These are phyloP conservation scores for Pseudochaenichthys georgianus DNA, from an alignment of 2,797 vertebrate genomes.

Conservation along the genomic window DNA sequence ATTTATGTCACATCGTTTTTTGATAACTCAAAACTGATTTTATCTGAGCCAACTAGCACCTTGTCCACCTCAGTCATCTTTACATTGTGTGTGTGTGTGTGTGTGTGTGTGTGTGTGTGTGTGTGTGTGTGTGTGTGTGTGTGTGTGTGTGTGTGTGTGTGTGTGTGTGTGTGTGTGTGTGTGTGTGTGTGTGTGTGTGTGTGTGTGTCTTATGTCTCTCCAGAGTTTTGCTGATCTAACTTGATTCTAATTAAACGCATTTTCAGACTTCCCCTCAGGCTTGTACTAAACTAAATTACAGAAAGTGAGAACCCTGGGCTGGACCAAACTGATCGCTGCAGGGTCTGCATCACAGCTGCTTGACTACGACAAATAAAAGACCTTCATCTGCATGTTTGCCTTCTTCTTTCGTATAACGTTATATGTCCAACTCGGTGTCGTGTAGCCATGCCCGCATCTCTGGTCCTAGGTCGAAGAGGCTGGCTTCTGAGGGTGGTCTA, in stretches of 20 bases:
- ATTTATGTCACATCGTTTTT: background rate
- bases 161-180: background rate
- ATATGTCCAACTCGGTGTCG: too few species aligned
- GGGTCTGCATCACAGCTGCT: conserved; percentile 23
- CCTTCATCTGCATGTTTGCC: conserved; percentile 2
- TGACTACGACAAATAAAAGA: conserved; percentile 24
- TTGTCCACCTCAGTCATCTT: background rate
- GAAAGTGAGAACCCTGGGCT: conserved; percentile 19
- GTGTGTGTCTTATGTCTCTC: conserved; percentile 1
- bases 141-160: conserved; percentile 7
- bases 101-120: background rate
- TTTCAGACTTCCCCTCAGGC: conserved; percentile 42
- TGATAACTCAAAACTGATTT: background rate
- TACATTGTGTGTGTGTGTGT: background rate
- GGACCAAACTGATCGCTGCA: conserved; percentile 17
- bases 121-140: conserved; percentile 8
- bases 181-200: conserved; percentile 8
- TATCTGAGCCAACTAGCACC: background rate
- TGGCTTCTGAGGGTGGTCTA: too few species aligned
- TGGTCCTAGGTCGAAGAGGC: too few species aligned
- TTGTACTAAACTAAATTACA: conserved; percentile 58
- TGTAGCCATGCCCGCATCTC: too few species aligned
- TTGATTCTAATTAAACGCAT: conserved; percentile 61
- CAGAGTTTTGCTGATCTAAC: conserved; percentile 25
- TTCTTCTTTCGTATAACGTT: too few species aligned